These are phyloP conservation scores for Eretmochelys imbricata DNA, from an alignment of 2,113 vertebrate species.

Conservation along the genomic window DNA sequence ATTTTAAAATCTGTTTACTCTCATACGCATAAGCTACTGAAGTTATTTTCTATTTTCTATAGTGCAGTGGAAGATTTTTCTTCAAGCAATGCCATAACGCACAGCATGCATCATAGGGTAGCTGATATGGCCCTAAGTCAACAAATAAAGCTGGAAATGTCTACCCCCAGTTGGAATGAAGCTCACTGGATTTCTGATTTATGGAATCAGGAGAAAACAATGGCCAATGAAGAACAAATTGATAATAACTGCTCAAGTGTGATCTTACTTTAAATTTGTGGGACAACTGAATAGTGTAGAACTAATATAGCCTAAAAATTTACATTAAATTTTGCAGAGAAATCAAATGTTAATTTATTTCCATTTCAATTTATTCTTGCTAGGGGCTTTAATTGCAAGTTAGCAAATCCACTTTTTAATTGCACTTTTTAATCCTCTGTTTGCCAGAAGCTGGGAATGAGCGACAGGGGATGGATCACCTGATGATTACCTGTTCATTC, in stretches of 20 bases:
- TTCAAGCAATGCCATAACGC: neutral
- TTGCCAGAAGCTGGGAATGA: too few relatives aligned
- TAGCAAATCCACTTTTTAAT: neutral
- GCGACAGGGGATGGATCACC: too few relatives aligned
- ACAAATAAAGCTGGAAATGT: neutral
- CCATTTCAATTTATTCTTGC: slow-evolving; percentile 44
- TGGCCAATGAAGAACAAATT: neutral
- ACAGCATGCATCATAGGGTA: neutral
- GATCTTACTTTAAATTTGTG: slow-evolving; percentile 7
- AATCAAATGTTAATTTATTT: slow-evolving; percentile 43
- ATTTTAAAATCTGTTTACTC: neutral
- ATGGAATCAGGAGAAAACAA: neutral
- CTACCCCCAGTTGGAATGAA: neutral
- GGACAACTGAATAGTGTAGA: neutral
- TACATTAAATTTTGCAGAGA: slow-evolving; percentile 16
- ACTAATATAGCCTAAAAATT: neutral
- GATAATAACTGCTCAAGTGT: neutral
- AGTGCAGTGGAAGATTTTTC: neutral
- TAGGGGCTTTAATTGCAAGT: slow-evolving; percentile 38
- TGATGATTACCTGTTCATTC: too few relatives aligned
- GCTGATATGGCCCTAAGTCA: neutral
- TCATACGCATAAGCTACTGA: neutral
- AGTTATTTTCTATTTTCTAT: neutral
- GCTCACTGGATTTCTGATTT: neutral
- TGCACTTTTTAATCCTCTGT: too few relatives aligned